phyloP scores from a whole-genome alignment of 2,797 vertebrate genomes.

The Argyrosomus regius region DNA sequence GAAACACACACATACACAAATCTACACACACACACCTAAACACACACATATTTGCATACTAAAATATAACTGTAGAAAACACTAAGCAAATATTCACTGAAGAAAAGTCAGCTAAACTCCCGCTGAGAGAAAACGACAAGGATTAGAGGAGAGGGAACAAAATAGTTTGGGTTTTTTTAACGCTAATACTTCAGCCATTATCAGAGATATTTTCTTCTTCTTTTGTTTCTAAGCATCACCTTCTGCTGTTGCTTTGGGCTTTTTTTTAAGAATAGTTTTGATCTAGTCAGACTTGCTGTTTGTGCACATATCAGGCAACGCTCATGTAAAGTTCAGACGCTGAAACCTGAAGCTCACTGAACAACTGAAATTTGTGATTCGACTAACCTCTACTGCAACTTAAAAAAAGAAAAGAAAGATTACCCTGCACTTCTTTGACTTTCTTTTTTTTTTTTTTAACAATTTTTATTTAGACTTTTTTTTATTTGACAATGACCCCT shows the following conservation, averaged over 20 bases:
- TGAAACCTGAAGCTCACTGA: conserved; percentile 40
- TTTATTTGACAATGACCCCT: neutral
- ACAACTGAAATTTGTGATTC: conserved; percentile 6
- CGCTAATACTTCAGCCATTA: neutral
- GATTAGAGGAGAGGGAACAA: neutral
- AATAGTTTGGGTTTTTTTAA: neutral
- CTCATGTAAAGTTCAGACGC: conserved; percentile 34
- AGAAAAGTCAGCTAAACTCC: neutral
- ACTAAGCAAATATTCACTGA: neutral
- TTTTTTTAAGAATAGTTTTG: conserved; percentile 8
- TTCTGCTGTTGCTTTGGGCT: neutral
- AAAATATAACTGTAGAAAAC: too few relatives aligned
- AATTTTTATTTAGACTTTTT: neutral
- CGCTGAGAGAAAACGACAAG: neutral
- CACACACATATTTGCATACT: too few relatives aligned
- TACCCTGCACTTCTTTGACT: neutral
- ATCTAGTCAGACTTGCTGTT: conserved; percentile 20
- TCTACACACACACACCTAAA: neutral
- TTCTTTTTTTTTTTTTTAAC: neutral
- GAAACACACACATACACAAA: neutral
- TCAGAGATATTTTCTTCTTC: neutral
- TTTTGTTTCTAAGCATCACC: neutral
- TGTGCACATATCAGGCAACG: conserved; percentile 31
- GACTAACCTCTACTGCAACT: neutral
- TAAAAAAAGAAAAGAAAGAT: neutral